phyloP scores from a whole-genome alignment of 2,797 vertebrate genomes.

The Benthosema pterotum region DNA sequence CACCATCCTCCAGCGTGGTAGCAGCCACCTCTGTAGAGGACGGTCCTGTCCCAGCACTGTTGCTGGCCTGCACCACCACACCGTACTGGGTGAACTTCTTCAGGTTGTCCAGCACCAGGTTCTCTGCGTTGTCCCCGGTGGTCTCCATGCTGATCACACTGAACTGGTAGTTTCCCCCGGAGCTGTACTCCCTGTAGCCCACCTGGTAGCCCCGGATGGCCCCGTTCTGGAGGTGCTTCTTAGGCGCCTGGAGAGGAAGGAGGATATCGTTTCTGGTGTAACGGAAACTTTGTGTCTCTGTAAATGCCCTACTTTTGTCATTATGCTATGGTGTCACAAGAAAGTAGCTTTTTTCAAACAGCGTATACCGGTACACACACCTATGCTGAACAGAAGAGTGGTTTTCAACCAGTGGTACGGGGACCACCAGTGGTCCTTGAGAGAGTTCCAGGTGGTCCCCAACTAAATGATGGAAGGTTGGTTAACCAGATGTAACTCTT shows the following conservation, averaged over 20 bases:
- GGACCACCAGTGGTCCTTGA: no score
- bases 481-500: no score
- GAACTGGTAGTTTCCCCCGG: slow-evolving; percentile 95
- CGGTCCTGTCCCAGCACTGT: slow-evolving; percentile 94
- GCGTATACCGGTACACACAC: background rate
- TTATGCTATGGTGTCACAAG: no score
- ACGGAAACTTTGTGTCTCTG: background rate
- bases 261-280: background rate
- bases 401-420: no score
- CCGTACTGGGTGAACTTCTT: slow-evolving; percentile 98
- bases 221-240: slow-evolving; percentile 95
- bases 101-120: slow-evolving; percentile 92
- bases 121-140: slow-evolving; percentile 93
- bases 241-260: slow-evolving; percentile 81
- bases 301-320: no score
- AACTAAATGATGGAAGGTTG: no score
- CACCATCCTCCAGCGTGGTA: slow-evolving; percentile 96
- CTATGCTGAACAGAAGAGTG: no score
- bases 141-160: slow-evolving; percentile 96
- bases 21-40: slow-evolving; percentile 96
- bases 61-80: slow-evolving; percentile 96
- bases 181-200: slow-evolving; percentile 94
- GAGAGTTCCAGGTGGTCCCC: no score
- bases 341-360: no score
- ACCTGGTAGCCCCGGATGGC: slow-evolving; percentile 96